A percentile compares a stretch with the other conserved stretches of the same genome.
Evolutionary conservation across 2,797 vertebrate species (phyloP).

Genomic region (Phalanger gymnotis): DNA sequence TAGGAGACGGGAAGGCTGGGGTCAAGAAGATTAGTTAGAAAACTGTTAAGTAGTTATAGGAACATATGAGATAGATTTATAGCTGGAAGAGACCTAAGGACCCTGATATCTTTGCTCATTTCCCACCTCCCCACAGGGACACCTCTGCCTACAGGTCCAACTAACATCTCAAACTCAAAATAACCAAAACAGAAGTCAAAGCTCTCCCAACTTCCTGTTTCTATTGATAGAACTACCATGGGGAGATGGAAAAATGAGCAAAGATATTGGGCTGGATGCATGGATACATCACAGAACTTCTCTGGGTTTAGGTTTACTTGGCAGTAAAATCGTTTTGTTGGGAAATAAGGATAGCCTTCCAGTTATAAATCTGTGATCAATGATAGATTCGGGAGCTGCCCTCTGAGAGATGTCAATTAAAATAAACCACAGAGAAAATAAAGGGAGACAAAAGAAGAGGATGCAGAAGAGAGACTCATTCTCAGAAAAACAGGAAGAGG

Average conservation of each 20-base stretch:
- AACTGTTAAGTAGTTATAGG: neutral
- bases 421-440: neutral
- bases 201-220: neutral
- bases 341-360: neutral
- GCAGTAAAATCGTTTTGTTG: neutral
- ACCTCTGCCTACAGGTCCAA: neutral
- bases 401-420: neutral
- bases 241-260: neutral
- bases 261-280: neutral
- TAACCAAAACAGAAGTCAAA: neutral
- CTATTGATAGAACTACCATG: neutral
- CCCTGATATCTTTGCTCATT: neutral
- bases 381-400: neutral
- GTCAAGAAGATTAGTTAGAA: neutral
- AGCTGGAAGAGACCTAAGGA: neutral
- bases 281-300: neutral
- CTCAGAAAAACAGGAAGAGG: neutral
- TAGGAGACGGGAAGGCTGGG: neutral
- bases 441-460: neutral
- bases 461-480: neutral
- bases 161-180: neutral
- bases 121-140: neutral
- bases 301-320: neutral
- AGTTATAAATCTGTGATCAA: neutral
- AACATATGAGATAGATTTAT: neutral